Conservation (phyloP, 2,888 invertebrate genomes). For the Sylvicola fuscatus region DNA sequence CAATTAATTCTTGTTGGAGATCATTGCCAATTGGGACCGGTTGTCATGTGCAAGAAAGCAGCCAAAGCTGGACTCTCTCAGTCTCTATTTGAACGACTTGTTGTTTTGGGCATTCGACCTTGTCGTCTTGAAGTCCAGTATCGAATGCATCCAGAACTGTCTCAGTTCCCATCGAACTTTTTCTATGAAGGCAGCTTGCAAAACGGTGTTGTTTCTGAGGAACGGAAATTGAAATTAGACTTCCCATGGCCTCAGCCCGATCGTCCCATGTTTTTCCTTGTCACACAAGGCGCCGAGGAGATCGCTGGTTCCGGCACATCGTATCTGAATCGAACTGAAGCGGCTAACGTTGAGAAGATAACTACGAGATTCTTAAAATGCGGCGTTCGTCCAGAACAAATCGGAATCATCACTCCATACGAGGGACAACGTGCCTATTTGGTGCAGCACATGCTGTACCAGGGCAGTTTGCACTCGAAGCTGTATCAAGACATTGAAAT, state of each 20-base stretch:
- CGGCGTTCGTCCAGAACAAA: constrained; percentile 93
- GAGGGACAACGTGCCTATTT: constrained; percentile 96
- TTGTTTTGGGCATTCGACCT: constrained; percentile 91
- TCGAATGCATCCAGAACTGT: constrained; percentile 96
- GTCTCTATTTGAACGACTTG: constrained; percentile 90
- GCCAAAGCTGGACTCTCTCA: constrained; percentile 93
- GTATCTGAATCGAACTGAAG: constrained; percentile 94
- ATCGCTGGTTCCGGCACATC: constrained; percentile 98
- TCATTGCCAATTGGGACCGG: constrained; percentile 96
- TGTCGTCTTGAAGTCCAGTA: constrained; percentile 96
- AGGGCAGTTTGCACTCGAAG: constrained; percentile 89
- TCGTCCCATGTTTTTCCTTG: constrained; percentile 97
- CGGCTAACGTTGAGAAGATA: constrained; percentile 95
- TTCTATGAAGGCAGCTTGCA: constrained; percentile 98
- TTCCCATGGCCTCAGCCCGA: constrained; percentile 96
- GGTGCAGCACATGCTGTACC: constrained; percentile 97
- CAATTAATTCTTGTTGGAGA: constrained; percentile 96
- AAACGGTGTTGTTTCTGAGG: constrained; percentile 96
- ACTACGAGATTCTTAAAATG: constrained; percentile 86
- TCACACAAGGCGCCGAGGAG: constrained; percentile 96
- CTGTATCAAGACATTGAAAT: constrained; percentile 98
- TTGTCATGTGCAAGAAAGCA: constrained; percentile 99
- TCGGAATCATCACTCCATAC: constrained; percentile 97
- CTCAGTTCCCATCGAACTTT: constrained; percentile 95
- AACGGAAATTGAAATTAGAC: constrained; percentile 79